Evolutionary conservation across 2,888 invertebrate species (phyloP), one percentile per base, ranked within the genome.

Genomic region (Poecilus cupreus): DNA sequence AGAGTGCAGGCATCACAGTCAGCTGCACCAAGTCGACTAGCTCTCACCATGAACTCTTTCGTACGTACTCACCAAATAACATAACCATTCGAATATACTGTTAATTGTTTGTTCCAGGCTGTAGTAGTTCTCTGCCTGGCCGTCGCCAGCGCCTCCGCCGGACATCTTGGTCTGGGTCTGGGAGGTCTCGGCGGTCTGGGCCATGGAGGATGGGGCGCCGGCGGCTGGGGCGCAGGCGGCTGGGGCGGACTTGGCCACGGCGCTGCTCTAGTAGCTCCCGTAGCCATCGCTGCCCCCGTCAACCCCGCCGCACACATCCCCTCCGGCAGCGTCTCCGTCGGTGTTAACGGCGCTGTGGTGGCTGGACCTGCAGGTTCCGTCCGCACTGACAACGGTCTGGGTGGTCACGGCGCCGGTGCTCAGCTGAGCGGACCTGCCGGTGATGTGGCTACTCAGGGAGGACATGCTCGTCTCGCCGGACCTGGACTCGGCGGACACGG

Each of bases 381-480:
- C n/a, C 60, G 26, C 60, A 75, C 81, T 18, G 75, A 81, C 49
- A 81, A 81, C 64, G 81, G 81, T 64, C 74, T 81, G 18, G 57
- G 57, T 68, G 86, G 85, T 37, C 86, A 85, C 60, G 87, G 87
- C 64, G 87, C 86, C 51, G 84, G 86, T 16, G 85, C 85, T 54
- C 84, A 86, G 39, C 83, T 86, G 18, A 84, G 85, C 22, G 86
- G 87, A 75, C 87, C 87, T 75, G 82, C 86, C 60, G 87, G 86
- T 57, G 86, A 85, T 83, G 83, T 86, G 24, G 84, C 82, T 18
- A 86, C 86, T 78, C 85, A 85, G 82, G 87, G 87, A 72, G 81
- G 75, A 37, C 46, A 74, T 16, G 81, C 80, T 57, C 46, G 39
- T 39, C 57, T 72, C 5, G 51, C 72, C 10, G 79, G 70, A 20